Conservation (phyloP, 2,797 vertebrate species). For the Myoxocephalus aenaeus region DNA sequence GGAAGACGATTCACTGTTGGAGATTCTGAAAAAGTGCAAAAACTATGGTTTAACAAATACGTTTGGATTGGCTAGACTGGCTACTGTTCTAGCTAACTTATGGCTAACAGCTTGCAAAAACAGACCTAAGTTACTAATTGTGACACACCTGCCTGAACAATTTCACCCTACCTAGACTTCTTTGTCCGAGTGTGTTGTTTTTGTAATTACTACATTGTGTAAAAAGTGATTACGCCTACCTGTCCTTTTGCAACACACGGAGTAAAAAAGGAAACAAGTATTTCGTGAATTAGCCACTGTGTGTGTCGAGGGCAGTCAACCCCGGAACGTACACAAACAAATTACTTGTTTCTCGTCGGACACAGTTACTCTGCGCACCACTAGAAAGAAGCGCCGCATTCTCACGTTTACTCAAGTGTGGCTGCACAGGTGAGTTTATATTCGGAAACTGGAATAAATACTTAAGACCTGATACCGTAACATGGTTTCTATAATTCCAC, state of each 20-base stretch:
- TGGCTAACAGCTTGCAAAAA: neutral
- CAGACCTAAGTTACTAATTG: neutral
- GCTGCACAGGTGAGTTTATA: constrained; percentile 63
- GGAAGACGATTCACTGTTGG: neutral
- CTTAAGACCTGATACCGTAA: accelerated
- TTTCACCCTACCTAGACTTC: neutral
- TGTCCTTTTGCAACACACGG: neutral
- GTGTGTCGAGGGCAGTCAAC: constrained; percentile 20
- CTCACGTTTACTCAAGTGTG: constrained; percentile 66
- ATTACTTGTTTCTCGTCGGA: constrained; percentile 66
- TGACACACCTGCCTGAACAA: constrained; percentile 3
- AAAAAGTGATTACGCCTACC: neutral
- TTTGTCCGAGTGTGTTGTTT: neutral
- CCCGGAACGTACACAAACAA: neutral
- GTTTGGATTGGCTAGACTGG: neutral
- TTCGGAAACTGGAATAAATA: accelerated
- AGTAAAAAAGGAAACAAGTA: no score
- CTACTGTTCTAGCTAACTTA: neutral
- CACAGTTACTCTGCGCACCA: constrained; percentile 47
- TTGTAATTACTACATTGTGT: neutral
- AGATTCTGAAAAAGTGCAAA: neutral
- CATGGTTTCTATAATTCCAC: accelerated
- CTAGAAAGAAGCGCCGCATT: constrained; percentile 75
- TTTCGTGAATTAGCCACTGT: neutral
- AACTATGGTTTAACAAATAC: neutral